Conservation (phyloP, 2,113 vertebrate genomes). For the Charadrius vociferus region DNA sequence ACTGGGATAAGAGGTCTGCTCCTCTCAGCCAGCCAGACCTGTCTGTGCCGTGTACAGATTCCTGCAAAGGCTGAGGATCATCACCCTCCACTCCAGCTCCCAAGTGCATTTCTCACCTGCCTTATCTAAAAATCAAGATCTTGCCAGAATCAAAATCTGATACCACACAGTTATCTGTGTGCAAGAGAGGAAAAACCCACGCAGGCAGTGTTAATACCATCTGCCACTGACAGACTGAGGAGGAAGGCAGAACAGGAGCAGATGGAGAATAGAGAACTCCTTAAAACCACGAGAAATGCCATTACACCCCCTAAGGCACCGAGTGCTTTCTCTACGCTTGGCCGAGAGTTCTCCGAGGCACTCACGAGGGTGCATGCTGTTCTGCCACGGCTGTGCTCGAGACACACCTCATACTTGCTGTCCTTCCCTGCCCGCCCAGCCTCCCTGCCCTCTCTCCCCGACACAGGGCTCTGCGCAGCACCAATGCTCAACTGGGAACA, state of each 20-base stretch:
- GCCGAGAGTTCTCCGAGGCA: background rate
- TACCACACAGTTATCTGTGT: background rate
- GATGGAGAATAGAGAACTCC: background rate
- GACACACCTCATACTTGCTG: constrained; percentile 38
- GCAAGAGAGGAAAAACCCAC: constrained; percentile 1
- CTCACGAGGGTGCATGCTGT: background rate
- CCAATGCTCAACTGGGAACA: background rate
- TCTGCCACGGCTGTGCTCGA: background rate
- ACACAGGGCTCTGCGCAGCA: background rate
- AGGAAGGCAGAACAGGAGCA: constrained; percentile 19
- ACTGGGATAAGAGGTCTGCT: background rate
- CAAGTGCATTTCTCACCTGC: background rate
- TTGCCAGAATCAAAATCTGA: background rate
- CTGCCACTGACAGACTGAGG: background rate
- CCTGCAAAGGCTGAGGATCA: background rate
- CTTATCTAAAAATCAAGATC: background rate
- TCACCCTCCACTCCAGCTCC: background rate
- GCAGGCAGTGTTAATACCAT: background rate
- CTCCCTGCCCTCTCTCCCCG: background rate
- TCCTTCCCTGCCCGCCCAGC: background rate
- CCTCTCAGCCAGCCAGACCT: background rate
- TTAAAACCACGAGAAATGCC: background rate
- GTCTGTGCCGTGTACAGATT: fast-evolving
- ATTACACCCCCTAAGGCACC: background rate
- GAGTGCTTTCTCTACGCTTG: fast-evolving